Evolutionary conservation across 2,113 vertebrate genomes (phyloP).

Genomic region (Silurus meridionalis): DNA sequence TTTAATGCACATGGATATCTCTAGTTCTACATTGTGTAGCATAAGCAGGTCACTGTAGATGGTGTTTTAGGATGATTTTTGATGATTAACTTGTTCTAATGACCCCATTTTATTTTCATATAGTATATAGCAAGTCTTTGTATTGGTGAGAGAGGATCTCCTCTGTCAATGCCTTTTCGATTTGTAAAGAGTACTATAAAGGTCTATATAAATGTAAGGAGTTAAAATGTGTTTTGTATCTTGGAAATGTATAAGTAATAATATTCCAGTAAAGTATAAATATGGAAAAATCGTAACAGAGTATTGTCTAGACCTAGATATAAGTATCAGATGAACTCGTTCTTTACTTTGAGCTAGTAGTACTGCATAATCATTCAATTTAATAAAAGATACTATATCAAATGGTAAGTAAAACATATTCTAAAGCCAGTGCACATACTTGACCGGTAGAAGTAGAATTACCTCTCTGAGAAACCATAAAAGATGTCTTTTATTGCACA

Average conservation of each 20-base stretch:
- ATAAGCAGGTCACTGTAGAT: neutral
- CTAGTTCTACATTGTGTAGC: neutral
- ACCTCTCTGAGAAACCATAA: neutral
- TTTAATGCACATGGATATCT: neutral
- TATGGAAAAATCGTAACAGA: neutral
- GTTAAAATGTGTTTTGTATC: neutral
- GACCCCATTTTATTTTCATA: neutral
- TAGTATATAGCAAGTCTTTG: neutral
- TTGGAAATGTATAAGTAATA: neutral
- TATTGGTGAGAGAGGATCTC: neutral
- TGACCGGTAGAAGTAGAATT: neutral
- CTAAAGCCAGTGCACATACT: neutral
- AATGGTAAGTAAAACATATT: neutral
- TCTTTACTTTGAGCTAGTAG: neutral
- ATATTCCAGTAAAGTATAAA: neutral
- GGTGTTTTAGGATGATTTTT: neutral
- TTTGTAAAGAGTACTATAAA: neutral
- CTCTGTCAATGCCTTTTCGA: neutral
- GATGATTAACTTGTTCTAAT: neutral
- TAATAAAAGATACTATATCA: neutral
- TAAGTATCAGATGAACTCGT: neutral
- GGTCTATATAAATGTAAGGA: no score
- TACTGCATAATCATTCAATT: neutral
- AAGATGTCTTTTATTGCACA: neutral
- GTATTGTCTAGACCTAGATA: neutral